Evolutionary conservation across 2,888 invertebrate species (phyloP).

Genomic region (Stegophylla sp.): DNA sequence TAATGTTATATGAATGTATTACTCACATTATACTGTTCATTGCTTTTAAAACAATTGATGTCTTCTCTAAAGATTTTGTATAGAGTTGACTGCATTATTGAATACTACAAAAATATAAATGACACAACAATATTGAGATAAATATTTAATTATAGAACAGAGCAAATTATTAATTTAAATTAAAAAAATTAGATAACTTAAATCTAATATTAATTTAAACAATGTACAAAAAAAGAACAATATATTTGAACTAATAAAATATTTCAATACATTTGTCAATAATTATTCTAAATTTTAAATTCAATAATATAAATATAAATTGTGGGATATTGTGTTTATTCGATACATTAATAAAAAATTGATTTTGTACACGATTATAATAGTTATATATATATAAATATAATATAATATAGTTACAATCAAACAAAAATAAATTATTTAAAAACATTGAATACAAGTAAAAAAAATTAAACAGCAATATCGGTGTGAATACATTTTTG

Average conservation of each 20-base stretch:
- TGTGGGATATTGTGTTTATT: neutral
- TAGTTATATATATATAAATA: neutral
- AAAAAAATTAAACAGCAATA: conserved; percentile 23
- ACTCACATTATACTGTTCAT: no score
- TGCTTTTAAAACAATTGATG: no score
- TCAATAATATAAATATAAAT: neutral
- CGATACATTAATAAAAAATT: neutral
- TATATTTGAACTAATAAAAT: neutral
- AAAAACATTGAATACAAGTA: conserved; percentile 19
- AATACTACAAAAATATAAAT: no score
- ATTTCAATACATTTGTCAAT: conserved; percentile 5
- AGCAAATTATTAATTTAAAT: no score
- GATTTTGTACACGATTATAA: conserved; percentile 1
- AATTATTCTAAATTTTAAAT: conserved; percentile 12
- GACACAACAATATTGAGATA: no score
- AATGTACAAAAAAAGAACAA: neutral
- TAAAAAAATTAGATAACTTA: no score
- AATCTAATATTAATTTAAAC: no score
- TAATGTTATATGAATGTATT: no score
- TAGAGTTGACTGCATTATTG: no score
- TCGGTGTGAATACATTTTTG: neutral
- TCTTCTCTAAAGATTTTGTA: no score
- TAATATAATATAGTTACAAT: no score
- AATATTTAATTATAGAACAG: no score
- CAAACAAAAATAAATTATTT: neutral